Evolutionary conservation across 2,113 vertebrate genomes (phyloP).

Genomic region (Leptobrachium ailaonicum): DNA sequence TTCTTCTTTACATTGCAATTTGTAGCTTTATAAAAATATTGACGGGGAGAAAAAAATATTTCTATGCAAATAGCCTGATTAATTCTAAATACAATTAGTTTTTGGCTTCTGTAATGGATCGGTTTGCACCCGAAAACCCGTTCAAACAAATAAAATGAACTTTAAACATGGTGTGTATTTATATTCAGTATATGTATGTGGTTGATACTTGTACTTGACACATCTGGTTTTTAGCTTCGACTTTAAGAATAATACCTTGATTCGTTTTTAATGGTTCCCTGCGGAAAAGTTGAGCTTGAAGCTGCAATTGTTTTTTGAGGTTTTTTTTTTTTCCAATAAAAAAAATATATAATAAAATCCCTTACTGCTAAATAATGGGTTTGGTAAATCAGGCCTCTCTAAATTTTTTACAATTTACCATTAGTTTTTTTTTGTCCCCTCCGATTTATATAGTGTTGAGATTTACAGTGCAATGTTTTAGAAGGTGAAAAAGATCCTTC

Average conservation of each 20-base stretch:
- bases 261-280: constrained; percentile 27
- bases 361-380: not conserved
- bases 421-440: not conserved
- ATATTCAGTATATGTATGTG: not conserved
- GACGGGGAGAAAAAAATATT: too few species aligned
- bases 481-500: not conserved
- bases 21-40: too few species aligned
- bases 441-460: not conserved
- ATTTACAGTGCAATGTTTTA: not conserved
- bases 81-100: too few species aligned
- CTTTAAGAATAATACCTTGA: constrained; percentile 26
- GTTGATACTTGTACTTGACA: constrained; percentile 33
- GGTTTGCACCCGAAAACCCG: constrained; percentile 3
- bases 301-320: not conserved
- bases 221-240: constrained; percentile 41
- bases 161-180: constrained; percentile 22
- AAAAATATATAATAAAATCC: not conserved
- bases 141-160: constrained; percentile 1
- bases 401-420: not conserved
- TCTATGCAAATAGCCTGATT: too few species aligned
- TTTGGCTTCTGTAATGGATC: too few species aligned
- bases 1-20: too few species aligned
- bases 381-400: not conserved
- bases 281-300: constrained; percentile 12
- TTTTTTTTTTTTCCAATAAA: not conserved